Base-by-base conservation (phyloP, 2,113 vertebrate species). In the Caranx ignobilis region DNA sequence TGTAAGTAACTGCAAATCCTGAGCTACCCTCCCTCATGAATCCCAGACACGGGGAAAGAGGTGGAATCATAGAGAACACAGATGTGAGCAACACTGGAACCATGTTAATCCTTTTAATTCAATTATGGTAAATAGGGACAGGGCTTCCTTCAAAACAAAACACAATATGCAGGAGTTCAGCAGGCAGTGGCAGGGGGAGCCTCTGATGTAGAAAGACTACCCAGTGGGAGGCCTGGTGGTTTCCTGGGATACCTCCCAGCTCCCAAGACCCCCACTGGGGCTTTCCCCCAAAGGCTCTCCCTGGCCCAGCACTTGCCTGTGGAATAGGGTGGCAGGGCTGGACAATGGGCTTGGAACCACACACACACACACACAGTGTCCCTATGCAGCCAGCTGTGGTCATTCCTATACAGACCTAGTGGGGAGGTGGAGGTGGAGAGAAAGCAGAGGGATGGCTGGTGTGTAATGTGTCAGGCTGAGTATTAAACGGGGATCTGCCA, bases 91-190 rank as follows among this genome's bases (percentile, higher is more conserved):
- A 90, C 88, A 91, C 68, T 89, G 86, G 71, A 86, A 90, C 91
- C 89, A 88, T 94, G 92, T 90, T 95, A 94, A 94, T 94, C 93
- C 93, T 89, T 91, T 93, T 95, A 94, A 93, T 93, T 94, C 89
- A 93, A 92, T 94, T 94, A 94, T 94, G 93, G 82, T 94, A 93
- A 93, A 94, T 87, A 92, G 88, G 90, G 86, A 87, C 69, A 65
- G 84, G 76, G 88, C 91, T 91, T 93, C 84, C 88, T 91, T 91
- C 88, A 87, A 92, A 93, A 93, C 90, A 92, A 93, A 93, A 92
- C 87, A 87, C 77, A 83, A 75, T 88, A 91, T 92, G 91, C 90
- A 90, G 82, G 86, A 86, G 83, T 91, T 88, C 85, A 82, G 90
- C 89, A 86, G 85, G 91, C 89, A 79, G 63, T 86, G 83, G 73